Evolutionary conservation across 2,888 invertebrate species (phyloP).

Genomic region (Drosophila tripunctata): DNA sequence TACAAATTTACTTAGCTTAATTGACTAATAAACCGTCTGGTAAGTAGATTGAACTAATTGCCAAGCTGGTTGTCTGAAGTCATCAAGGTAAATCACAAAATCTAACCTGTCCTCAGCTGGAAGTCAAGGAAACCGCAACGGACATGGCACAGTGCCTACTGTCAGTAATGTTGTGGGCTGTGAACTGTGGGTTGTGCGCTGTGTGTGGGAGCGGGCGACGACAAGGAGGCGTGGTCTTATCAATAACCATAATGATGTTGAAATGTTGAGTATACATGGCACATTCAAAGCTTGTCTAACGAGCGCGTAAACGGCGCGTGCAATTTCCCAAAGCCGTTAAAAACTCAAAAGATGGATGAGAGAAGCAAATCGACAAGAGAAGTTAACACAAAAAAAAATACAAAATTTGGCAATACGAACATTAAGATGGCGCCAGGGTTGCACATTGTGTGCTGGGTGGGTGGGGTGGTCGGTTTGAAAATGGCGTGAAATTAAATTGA

Average conservation of each 20-base stretch:
- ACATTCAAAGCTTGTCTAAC: slow-evolving; percentile 64
- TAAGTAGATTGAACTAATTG: slow-evolving; percentile 7
- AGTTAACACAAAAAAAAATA: not conserved
- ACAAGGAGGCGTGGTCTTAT: slow-evolving; percentile 58
- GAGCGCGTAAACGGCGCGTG: slow-evolving; percentile 78
- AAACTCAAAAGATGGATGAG: slow-evolving; percentile 53
- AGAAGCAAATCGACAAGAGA: not conserved
- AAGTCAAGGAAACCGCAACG: not conserved
- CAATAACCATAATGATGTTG: slow-evolving; percentile 73
- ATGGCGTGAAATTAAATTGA: slow-evolving; percentile 76
- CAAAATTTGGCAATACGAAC: slow-evolving; percentile 76
- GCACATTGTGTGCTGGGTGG: too few relatives aligned
- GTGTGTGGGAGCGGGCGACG: too few relatives aligned
- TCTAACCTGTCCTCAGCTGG: not conserved
- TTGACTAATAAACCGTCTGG: slow-evolving; percentile 18
- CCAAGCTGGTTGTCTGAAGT: slow-evolving; percentile 1
- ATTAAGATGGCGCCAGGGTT: slow-evolving; percentile 58
- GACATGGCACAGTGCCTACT: not conserved
- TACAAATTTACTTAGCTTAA: not conserved
- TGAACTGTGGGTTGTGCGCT: not conserved
- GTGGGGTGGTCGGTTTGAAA: not conserved
- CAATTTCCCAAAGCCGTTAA: slow-evolving; percentile 78
- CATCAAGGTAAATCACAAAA: slow-evolving; percentile 34
- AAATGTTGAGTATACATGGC: slow-evolving; percentile 42
- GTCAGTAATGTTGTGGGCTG: not conserved